Evolutionary conservation across 1,140 invertebrate species (phyloP).

Genomic region (Lutraria rhynchaena): DNA sequence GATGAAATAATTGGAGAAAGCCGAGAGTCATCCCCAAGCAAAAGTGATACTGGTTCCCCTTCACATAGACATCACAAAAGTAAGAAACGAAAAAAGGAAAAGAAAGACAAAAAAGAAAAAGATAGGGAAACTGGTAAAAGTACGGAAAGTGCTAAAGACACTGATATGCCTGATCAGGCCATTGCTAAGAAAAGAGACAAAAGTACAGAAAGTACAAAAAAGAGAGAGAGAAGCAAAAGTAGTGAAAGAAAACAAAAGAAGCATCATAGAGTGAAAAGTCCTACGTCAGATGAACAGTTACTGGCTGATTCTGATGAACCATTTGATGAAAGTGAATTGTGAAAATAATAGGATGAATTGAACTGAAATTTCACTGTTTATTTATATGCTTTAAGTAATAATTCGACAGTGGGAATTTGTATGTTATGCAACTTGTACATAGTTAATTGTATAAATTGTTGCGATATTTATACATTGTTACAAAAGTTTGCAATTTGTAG

Average conservation of each 20-base stretch:
- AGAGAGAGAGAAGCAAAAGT: constrained; percentile 32
- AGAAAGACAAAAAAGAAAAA: constrained; percentile 48
- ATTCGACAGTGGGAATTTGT: no score
- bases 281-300: constrained; percentile 37
- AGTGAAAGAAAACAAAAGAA: constrained; percentile 24
- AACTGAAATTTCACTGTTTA: no score
- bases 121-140: background rate
- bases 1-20: constrained; percentile 53
- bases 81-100: constrained; percentile 55
- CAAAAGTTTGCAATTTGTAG: no score
- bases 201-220: no score
- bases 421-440: no score
- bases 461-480: no score
- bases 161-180: no score
- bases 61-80: constrained; percentile 34
- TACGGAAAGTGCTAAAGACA: background rate
- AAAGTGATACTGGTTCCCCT: constrained; percentile 18
- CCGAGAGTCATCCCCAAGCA: constrained; percentile 36
- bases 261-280: constrained; percentile 18
- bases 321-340: constrained; percentile 38
- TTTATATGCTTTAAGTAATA: no score
- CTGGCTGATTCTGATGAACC: constrained; percentile 18
- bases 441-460: no score
- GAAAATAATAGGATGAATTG: background rate
- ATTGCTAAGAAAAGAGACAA: no score